phyloP scores from a whole-genome alignment of 2,888 invertebrate species.

The Chrysotoxum bicinctum region DNA sequence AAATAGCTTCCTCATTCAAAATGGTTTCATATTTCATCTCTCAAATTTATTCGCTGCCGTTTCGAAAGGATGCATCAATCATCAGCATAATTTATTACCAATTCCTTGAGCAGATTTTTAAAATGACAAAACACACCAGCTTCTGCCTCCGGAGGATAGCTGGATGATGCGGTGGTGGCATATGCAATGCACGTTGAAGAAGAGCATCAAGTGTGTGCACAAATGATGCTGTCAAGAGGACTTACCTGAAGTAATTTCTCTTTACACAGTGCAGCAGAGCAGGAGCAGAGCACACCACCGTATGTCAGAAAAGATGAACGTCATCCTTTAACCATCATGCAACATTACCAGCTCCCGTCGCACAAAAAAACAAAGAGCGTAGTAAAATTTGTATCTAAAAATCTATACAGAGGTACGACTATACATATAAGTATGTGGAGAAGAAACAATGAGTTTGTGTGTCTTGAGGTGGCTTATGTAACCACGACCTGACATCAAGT shows the following conservation, averaged over 20 bases:
- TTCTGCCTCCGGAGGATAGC: not conserved
- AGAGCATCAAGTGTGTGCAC: conserved; percentile 47
- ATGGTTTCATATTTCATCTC: conserved; percentile 23
- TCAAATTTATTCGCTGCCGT: conserved; percentile 8
- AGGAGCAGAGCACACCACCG: conserved; percentile 5
- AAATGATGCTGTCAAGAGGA: conserved; percentile 60
- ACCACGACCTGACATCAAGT: conserved; percentile 9
- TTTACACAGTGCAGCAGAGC: not conserved
- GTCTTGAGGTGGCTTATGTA: conserved; percentile 22
- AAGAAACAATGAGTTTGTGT: conserved; percentile 1
- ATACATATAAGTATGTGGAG: not conserved
- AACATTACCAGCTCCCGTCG: conserved; percentile 10
- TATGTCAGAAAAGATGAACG: conserved; percentile 57
- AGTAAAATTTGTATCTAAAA: conserved; percentile 27
- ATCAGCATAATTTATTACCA: conserved; percentile 24
- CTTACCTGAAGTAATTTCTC: conserved; percentile 55
- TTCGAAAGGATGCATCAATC: conserved; percentile 31
- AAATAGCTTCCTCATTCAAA: conserved; percentile 22
- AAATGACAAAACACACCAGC: conserved; percentile 25
- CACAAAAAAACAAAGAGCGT: conserved; percentile 29
- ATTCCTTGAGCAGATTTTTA: conserved; percentile 36
- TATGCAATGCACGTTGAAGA: conserved; percentile 8
- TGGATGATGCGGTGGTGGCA: not conserved
- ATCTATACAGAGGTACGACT: not conserved
- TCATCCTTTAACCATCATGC: conserved; percentile 55